Evolutionary conservation across 2,888 invertebrate genomes (phyloP), one percentile per base, ranked within the genome.

Genomic region (Mesorhabditis sp.): DNA sequence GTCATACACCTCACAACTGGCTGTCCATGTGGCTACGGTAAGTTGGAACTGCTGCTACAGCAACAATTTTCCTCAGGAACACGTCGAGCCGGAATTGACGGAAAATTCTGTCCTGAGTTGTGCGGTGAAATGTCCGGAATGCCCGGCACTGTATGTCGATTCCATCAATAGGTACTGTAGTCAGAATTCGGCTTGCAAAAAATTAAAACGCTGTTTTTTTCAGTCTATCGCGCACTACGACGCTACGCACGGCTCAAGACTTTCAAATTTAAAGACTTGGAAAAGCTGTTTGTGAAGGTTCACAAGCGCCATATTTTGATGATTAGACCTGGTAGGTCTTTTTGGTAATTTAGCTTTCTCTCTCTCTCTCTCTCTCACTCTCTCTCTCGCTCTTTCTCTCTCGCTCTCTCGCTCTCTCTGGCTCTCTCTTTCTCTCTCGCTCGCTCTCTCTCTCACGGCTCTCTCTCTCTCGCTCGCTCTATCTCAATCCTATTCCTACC

Each of bases 51-150:
- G 28, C 28, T 28, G 28, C 28, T 28, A 28, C 28, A 28, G 28
- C 2, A 28, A 28, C 2, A 28, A 28, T 1, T 28, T 28, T 50
- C n/a, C n/a, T 50, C 58, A 50, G 58, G 58, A 50, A 13, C 58
- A 50, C n/a, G 58, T 50, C n/a, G 7, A 10, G 7, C 58, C 58
- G 7, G 7, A 10, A n/a, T 13, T 50, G n/a, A 50, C 58, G 10
- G n/a, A 50, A 50, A 50, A n/a, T 50, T 50, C 58, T 1, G n/a
- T 50, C 58, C n/a, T 13, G 10, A 50, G 10, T 10, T 50, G 7
- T 13, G 58, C 58, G 7, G n/a, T 50, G n/a, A 50, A 50, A 50
- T 50, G 58, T 50, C 58, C 58, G n/a, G 58, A 50, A 50, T 50
- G 58, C n/a, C 58, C 58, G n/a, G 7, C 58, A 13, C n/a, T n/a